Percentiles rank a stretch among this genome's conserved stretches.
phyloP scores from a whole-genome alignment of 2,888 invertebrate genomes.

The Cataglyphis rosenhaueri region DNA sequence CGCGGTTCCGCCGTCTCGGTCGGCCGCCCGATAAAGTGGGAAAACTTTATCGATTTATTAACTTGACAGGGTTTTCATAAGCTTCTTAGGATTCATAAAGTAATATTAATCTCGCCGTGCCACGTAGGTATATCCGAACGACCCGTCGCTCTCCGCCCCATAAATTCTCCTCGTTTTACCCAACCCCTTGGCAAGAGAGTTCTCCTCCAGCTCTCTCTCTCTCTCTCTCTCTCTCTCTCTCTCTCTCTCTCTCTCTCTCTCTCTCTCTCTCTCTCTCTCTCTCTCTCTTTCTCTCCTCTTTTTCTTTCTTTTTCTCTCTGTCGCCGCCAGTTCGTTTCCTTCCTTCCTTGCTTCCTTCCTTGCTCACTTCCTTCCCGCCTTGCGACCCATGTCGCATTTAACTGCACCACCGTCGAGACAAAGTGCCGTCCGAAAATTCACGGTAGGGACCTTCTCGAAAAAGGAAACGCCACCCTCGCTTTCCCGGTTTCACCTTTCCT shows the following conservation, averaged over 20 bases:
- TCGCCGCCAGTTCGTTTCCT: slow-evolving; percentile 9
- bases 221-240: background rate
- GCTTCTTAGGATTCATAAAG: slow-evolving; percentile 78
- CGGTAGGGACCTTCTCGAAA: slow-evolving; percentile 9
- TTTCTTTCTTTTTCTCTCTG: background rate
- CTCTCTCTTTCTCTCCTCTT: background rate
- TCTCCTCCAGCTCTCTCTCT: slow-evolving; percentile 13
- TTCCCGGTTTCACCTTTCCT: background rate
- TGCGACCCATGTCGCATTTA: slow-evolving; percentile 40
- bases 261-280: background rate
- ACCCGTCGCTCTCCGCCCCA: slow-evolving; percentile 61
- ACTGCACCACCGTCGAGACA: slow-evolving; percentile 56
- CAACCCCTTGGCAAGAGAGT: slow-evolving; percentile 26
- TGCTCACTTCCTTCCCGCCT: slow-evolving; percentile 13
- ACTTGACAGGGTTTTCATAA: slow-evolving; percentile 77
- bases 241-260: background rate
- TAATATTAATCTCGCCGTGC: slow-evolving; percentile 74
- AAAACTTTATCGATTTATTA: slow-evolving; percentile 79
- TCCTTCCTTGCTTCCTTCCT: slow-evolving; percentile 3
- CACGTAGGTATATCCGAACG: slow-evolving; percentile 70
- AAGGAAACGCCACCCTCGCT: slow-evolving; percentile 8
- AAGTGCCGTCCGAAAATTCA: slow-evolving; percentile 54
- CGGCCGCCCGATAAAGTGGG: slow-evolving; percentile 71
- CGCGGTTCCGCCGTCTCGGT: slow-evolving; percentile 46
- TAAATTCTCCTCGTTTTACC: slow-evolving; percentile 68